A percentile compares a stretch with the other conserved stretches of the same genome.
These are phyloP conservation scores for Limnephilus auricula DNA, from an alignment of 2,888 invertebrate species.

Conservation along the genomic window DNA sequence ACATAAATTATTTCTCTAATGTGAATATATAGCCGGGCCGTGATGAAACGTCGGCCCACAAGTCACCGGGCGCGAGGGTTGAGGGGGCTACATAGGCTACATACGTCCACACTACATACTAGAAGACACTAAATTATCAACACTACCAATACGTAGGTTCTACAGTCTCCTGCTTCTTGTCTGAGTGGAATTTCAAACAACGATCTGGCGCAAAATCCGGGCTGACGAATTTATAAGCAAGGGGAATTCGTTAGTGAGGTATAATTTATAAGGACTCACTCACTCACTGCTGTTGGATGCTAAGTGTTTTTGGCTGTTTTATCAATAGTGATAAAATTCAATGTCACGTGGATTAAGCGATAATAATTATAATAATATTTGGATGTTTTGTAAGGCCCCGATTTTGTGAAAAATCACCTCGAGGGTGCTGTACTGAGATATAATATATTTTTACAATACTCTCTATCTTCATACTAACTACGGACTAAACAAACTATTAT, in stretches of 20 bases:
- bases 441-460: too few species aligned
- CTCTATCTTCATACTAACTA: too few species aligned
- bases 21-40: slow-evolving; percentile 53
- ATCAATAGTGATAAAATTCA: neutral
- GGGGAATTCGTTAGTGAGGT: neutral
- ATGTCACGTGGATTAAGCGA: neutral
- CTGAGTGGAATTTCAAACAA: neutral
- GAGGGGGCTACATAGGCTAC: neutral
- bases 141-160: too few species aligned
- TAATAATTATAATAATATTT: too few species aligned
- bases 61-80: slow-evolving; percentile 10
- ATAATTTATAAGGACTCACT: neutral
- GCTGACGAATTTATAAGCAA: neutral
- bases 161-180: neutral
- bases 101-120: neutral
- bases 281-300: neutral
- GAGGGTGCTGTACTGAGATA: too few species aligned
- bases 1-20: slow-evolving; percentile 62
- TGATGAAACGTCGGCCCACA: slow-evolving; percentile 43
- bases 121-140: neutral
- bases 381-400: too few species aligned
- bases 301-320: neutral
- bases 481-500: too few species aligned
- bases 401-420: too few species aligned
- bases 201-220: neutral